Evolutionary conservation across 1,140 invertebrate genomes (phyloP).

Genomic region (Papilio dardanus): DNA sequence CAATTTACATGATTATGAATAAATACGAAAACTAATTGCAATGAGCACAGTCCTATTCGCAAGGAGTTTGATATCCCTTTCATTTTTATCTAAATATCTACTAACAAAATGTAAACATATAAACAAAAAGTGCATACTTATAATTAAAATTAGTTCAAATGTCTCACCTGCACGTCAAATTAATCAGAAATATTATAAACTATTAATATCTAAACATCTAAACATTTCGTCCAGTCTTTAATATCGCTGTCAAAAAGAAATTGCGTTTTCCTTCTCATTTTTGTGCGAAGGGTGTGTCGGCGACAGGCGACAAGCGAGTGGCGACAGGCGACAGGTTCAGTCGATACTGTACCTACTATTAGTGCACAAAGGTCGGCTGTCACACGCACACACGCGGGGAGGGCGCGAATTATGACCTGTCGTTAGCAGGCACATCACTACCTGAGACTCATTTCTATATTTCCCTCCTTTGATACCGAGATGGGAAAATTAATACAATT

Average conservation of each 20-base stretch:
- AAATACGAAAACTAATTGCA: no score
- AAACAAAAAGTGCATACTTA: not conserved
- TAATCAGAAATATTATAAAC: constrained; percentile 9
- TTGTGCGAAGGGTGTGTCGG: constrained; percentile 50
- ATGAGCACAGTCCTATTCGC: not conserved
- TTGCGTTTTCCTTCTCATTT: constrained; percentile 62
- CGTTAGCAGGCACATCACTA: constrained; percentile 60
- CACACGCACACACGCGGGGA: constrained; percentile 51
- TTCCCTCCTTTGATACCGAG: constrained; percentile 39
- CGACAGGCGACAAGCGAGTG: constrained; percentile 56
- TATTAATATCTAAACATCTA: not conserved
- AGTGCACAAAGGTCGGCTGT: constrained; percentile 74
- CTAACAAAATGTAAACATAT: not conserved
- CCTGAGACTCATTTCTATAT: constrained; percentile 70
- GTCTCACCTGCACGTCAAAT: not conserved
- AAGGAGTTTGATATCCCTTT: constrained; percentile 52
- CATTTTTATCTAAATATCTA: constrained; percentile 47
- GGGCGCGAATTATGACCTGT: constrained; percentile 74
- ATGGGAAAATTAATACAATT: constrained; percentile 32
- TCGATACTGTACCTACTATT: constrained; percentile 70
- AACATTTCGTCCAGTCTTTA: constrained; percentile 30
- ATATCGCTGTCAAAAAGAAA: constrained; percentile 68
- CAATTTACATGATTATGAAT: no score
- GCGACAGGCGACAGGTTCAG: constrained; percentile 55
- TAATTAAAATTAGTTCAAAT: not conserved